A percentile compares a stretch with the other conserved stretches of the same genome.
These are phyloP conservation scores for Neoaliturus tenellus DNA, from an alignment of 2,888 invertebrate genomes.

Conservation along the genomic window DNA sequence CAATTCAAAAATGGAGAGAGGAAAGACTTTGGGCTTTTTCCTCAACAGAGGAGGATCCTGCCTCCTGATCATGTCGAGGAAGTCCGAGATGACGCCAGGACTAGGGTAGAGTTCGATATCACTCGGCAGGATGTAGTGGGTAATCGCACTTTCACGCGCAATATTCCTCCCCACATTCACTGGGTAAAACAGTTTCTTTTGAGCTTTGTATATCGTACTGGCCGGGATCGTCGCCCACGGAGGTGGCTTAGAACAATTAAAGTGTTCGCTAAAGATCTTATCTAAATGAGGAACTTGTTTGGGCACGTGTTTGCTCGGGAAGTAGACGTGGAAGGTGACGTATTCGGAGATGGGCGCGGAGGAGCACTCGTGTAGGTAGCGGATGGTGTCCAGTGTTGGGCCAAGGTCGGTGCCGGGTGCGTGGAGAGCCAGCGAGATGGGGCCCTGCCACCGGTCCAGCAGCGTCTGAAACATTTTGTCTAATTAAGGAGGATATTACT, in stretches of 20 bases:
- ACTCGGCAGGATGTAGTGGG: slow-evolving; percentile 89
- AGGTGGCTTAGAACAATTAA: slow-evolving; percentile 79
- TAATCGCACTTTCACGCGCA: slow-evolving; percentile 89
- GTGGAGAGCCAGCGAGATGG: slow-evolving; percentile 91
- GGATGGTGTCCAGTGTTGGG: slow-evolving; percentile 86
- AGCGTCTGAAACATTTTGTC: too few species aligned
- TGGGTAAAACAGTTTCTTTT: slow-evolving; percentile 89
- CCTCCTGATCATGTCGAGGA: slow-evolving; percentile 89
- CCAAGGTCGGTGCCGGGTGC: slow-evolving; percentile 90
- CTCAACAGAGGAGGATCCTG: slow-evolving; percentile 80
- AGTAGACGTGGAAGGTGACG: slow-evolving; percentile 94
- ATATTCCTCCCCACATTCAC: slow-evolving; percentile 94
- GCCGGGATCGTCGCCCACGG: slow-evolving; percentile 80
- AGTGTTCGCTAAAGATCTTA: slow-evolving; percentile 53
- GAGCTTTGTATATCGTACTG: slow-evolving; percentile 83
- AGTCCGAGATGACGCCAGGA: slow-evolving; percentile 85
- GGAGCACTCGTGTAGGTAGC: slow-evolving; percentile 86
- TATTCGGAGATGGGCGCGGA: slow-evolving; percentile 82
- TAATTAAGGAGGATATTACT: too few species aligned
- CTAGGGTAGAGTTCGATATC: slow-evolving; percentile 95
- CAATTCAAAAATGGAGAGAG: slow-evolving; percentile 93
- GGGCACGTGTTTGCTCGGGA: slow-evolving; percentile 91
- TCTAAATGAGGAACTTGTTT: slow-evolving; percentile 74
- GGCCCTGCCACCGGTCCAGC: slow-evolving; percentile 91
- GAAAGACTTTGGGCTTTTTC: slow-evolving; percentile 84